Base-by-base conservation (phyloP, 2,113 vertebrate species). In the Onychostoma macrolepis region DNA sequence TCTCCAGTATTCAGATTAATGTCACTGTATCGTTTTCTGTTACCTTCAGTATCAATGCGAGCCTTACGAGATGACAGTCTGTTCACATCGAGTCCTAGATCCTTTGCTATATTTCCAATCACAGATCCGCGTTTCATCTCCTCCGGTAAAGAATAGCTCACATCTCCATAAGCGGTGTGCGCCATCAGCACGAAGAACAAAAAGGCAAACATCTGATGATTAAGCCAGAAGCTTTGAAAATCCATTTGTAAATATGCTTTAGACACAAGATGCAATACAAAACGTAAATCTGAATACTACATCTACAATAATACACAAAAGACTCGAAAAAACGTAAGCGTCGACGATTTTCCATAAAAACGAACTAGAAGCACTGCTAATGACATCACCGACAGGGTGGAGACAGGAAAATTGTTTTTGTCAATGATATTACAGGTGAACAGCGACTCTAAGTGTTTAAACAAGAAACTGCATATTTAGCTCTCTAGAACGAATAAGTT, bases 381-480 rank as follows among this genome's bases (percentile, higher is more conserved):
- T 65, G 63, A 65, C 63, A 65, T 28, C 61, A 65, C 61, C 63
- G 30, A 65, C 63, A 65, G 63, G 63, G 63, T 65, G 63, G 63
- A 65, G 63, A 15, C 63, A 65, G 30, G 10, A 30, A 28, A 7
- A 2, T 6, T 8, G 2, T 15, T 30, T 15, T 26, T 26, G 61
- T 63, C 26, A 26, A 65, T 65, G 12, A 28, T 65, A 65, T 53
- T 50, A 30, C 45, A 50, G 58, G 86, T 19, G 71, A 82, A 91
- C 72, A 91, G 87, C 85, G 89, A 88, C 90, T 88, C 87, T 82
- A 58, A 36, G 86, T 87, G 90, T 84, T 80, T 2, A 43, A 28
- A 15, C 26, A 28, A 45, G 17, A 26, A 69, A 67, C 8, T 69
- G 11, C 43, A 67, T 26, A 78, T 78, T 21, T 21, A 33, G 63